Evolutionary conservation across 2,797 vertebrate genomes (phyloP).

Genomic region (Halcyon chelicuti): DNA sequence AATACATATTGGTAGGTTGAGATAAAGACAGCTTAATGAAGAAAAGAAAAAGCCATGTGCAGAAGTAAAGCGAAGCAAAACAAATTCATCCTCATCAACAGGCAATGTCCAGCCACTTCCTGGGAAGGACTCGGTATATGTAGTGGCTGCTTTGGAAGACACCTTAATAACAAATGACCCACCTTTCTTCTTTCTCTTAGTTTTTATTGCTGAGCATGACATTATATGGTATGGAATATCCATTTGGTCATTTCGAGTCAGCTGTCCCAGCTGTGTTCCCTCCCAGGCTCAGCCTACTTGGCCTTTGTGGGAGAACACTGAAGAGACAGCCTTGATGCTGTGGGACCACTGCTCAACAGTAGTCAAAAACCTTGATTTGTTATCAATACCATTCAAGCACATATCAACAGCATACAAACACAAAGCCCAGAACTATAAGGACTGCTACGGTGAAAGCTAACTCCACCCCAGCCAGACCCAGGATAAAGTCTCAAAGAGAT

Average conservation of each 20-base stretch:
- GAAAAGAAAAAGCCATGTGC: neutral
- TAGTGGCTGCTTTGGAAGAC: neutral
- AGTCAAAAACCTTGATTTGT: neutral
- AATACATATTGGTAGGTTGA: neutral
- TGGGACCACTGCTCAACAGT: neutral
- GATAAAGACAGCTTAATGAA: neutral
- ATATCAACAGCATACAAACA: neutral
- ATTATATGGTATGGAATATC: neutral
- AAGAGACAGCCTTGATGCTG: neutral
- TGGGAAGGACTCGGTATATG: accelerated
- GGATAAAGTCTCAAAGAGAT: neutral
- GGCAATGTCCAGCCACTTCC: accelerated
- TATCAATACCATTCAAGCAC: neutral
- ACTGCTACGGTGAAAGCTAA: neutral
- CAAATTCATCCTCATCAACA: neutral
- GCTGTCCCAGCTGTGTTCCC: neutral
- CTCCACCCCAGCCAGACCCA: neutral
- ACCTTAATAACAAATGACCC: neutral
- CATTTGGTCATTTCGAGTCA: neutral
- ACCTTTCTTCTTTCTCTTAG: neutral
- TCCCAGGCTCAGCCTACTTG: accelerated
- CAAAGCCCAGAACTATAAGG: neutral
- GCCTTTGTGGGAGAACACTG: accelerated
- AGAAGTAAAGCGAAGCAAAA: neutral
- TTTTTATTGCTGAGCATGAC: neutral